Evolutionary conservation across 2,797 vertebrate genomes (phyloP).

Genomic region (Lagocephalus sceleratus): DNA sequence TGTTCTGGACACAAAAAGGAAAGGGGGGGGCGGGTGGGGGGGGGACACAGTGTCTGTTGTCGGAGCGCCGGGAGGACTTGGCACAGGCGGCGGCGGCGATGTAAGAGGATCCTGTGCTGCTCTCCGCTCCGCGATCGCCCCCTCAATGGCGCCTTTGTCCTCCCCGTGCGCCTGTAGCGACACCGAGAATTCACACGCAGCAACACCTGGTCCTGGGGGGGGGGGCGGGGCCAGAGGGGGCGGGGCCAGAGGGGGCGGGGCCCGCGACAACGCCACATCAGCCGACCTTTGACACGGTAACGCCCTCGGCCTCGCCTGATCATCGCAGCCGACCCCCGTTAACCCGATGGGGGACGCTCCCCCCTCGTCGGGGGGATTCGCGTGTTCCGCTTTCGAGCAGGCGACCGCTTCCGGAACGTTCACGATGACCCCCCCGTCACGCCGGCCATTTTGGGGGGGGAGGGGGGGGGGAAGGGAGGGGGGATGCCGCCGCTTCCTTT

Average conservation of each 20-base stretch:
- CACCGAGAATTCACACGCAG: constrained; percentile 75
- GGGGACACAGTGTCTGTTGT: constrained; percentile 81
- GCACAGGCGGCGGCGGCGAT: constrained; percentile 74
- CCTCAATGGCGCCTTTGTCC: constrained; percentile 81
- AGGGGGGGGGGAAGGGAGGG: constrained; percentile 43
- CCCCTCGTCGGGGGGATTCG: too few species aligned
- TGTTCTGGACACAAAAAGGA: constrained; percentile 56
- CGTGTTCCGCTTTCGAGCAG: too few species aligned
- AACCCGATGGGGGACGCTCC: too few species aligned
- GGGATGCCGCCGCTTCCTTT: constrained; percentile 60
- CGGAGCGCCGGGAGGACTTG: constrained; percentile 72
- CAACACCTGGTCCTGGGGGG: constrained; percentile 73
- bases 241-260: not conserved
- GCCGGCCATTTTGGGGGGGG: constrained; percentile 22
- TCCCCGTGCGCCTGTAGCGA: constrained; percentile 66
- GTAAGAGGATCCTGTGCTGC: constrained; percentile 81
- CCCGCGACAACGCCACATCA: too few species aligned
- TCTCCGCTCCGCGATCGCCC: constrained; percentile 70
- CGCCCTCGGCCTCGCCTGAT: too few species aligned
- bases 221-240: constrained; percentile 34
- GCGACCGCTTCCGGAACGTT: too few species aligned
- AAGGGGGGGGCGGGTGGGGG: constrained; percentile 56
- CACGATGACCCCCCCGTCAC: too few species aligned
- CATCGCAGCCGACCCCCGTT: too few species aligned
- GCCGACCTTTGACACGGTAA: not conserved